Evolutionary conservation across 2,888 invertebrate species (phyloP).

Genomic region (Bursaphelenchus okinawaensis): DNA sequence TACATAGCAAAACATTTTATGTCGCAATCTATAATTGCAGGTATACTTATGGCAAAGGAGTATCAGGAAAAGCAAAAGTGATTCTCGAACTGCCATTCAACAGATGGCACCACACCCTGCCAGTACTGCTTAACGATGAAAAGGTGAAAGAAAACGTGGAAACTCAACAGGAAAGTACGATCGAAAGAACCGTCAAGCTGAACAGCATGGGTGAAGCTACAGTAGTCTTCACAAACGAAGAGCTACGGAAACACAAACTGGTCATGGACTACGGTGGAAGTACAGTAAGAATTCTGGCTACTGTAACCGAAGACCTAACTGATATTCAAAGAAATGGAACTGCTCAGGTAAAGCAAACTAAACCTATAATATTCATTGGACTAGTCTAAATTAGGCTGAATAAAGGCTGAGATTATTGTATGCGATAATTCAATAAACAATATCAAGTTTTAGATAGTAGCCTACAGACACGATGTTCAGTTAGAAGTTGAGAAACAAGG

Average conservation of each 20-base stretch:
- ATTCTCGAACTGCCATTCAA: constrained; percentile 43
- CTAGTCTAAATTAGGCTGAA: too few relatives aligned
- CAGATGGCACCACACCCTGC: constrained; percentile 32
- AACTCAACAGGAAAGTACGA: constrained; percentile 34
- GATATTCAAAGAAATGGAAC: constrained; percentile 55
- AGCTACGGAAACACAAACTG: constrained; percentile 60
- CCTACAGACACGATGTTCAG: constrained; percentile 74
- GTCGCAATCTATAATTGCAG: too few relatives aligned
- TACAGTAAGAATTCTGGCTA: constrained; percentile 77
- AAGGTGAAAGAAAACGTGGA: constrained; percentile 26
- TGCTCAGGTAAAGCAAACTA: constrained; percentile 26
- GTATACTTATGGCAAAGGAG: constrained; percentile 67
- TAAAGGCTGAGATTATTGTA: neutral
- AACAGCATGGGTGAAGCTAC: constrained; percentile 51
- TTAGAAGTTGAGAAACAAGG: constrained; percentile 75
- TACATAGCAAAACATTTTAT: too few relatives aligned
- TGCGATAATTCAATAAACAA: neutral
- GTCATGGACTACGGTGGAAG: constrained; percentile 73
- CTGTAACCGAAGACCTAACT: constrained; percentile 82
- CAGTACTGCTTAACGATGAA: constrained; percentile 22
- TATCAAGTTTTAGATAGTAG: constrained; percentile 63
- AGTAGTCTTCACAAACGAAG: constrained; percentile 50
- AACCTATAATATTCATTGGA: too few relatives aligned
- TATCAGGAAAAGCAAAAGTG: constrained; percentile 62
- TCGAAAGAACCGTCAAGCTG: constrained; percentile 51